Evolutionary conservation across 2,113 vertebrate genomes (phyloP).

Genomic region (Tilapia sparmanii): DNA sequence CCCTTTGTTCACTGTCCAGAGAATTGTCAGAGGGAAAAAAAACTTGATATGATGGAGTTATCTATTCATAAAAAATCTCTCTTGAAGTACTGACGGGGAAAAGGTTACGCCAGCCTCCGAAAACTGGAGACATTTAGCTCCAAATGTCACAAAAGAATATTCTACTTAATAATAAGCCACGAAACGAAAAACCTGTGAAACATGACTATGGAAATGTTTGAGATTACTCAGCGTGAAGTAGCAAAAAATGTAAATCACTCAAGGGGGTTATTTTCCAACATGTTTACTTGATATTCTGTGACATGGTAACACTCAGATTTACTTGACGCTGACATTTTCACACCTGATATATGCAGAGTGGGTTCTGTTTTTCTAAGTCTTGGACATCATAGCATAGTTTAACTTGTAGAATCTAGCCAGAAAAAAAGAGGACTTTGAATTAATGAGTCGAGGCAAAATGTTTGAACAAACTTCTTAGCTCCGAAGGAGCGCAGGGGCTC

Average conservation of each 20-base stretch:
- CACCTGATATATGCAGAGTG: neutral
- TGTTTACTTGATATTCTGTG: neutral
- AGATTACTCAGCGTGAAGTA: neutral
- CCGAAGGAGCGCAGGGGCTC: slow-evolving; percentile 22
- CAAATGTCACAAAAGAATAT: slow-evolving; percentile 29
- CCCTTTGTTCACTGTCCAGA: slow-evolving; percentile 1
- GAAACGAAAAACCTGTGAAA: neutral
- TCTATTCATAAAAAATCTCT: slow-evolving; percentile 13
- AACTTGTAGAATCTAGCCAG: slow-evolving; percentile 38
- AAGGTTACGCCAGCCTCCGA: slow-evolving; percentile 2
- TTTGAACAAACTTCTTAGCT: slow-evolving; percentile 60
- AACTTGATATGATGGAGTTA: neutral
- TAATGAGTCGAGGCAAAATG: slow-evolving; percentile 65
- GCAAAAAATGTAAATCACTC: neutral
- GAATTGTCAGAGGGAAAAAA: neutral
- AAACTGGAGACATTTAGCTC: slow-evolving; percentile 1
- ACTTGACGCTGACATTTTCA: neutral
- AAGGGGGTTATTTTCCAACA: neutral
- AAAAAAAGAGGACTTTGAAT: slow-evolving; percentile 40
- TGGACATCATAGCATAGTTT: neutral
- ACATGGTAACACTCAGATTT: neutral
- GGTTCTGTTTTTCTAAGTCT: neutral
- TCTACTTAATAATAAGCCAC: neutral
- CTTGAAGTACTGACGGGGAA: neutral
- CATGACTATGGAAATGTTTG: neutral